Evolutionary conservation across 2,113 vertebrate genomes (phyloP), one percentile per base, ranked within the genome.

Genomic region (Protobothrops mucrosquamatus): DNA sequence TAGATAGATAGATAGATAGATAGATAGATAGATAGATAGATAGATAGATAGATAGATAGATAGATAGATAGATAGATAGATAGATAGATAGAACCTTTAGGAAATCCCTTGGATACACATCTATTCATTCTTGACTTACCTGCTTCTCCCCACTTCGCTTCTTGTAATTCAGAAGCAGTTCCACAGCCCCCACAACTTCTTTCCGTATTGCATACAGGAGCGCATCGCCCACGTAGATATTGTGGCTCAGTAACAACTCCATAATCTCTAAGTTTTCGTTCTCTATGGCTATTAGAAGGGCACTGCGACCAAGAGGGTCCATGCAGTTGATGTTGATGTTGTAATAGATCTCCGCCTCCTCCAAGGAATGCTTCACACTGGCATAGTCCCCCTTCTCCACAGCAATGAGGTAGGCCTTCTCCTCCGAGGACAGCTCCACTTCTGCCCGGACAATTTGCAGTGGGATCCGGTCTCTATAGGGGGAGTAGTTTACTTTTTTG

Each of bases 301-400:
- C 99, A 3, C 98, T 99, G 95, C 99, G 99, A 57, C 99, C 99
- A 91, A 99, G 97, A 34, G 99, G 99, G 97, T 99, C 99, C 98
- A 99, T 98, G 56, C 99, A 99, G 97, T 99, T 99, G 87, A 99
- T 98, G 92, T 99, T 99, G 98, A 99, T 99, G 98, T 99, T 99
- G 98, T 99, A 99, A 97, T 99, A 99, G 96, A 99, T 99, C 97
- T 99, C 99, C 0, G 99, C 99, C 98, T 99, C 99, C 15, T 98
- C 98, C 1, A 99, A 96, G 52, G 98, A 99, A 39, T 99, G 98
- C 92, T 99, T 99, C 90, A 99, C 99, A 0, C 98, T 99, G 48
- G 99, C 99, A 69, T 99, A 99, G 98, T 99, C 99, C 6, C 99
- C 99, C 95, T 99, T 99, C 97, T 99, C 99, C 94, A 99, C 99